Base-by-base conservation (phyloP, 2,113 vertebrate genomes). In the Scalopus aquaticus region DNA sequence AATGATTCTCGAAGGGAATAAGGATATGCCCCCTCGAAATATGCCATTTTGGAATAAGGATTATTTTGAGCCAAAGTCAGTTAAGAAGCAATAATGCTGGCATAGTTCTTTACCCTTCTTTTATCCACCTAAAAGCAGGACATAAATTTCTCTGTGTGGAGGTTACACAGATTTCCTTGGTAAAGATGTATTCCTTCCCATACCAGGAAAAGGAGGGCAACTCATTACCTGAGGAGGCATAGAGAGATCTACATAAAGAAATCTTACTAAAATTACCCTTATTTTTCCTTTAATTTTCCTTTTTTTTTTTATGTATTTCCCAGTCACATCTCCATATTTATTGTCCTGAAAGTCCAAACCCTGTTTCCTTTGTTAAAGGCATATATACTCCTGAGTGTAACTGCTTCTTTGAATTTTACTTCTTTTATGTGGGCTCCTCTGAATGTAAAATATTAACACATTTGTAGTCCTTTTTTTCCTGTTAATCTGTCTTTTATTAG, bases 1-100 rank as follows among this genome's bases (percentile, higher is more conserved):
- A 64, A 51, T 19, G 37, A 22, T 62, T 94, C 64, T 51, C 77
- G 12, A 60, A 90, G 70, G 20, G 51, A 6, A 62, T 78, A 72
- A 93, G 69, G 32, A 74, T 74, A 49, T 77, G 70, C 9, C 35
- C 42, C 44, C 44, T 7, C 28, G 10, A 49, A 60, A 62, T 49
- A 77, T 24, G 30, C 65, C 56, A n/a, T 56, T 91, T 80, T 91
- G 93, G 65, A 72, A 80, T 73, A 72, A 79, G 35, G 42, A 64
- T 78, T 64, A 73, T 72, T 65, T 90, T 91, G 56, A 73, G 88
- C 46, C 85, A 32, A 91, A 86, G 76, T 42, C 44, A 79, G 16
- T 19, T 64, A 44, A 85, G 72, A 86, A 91, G 42, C 12, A 85
- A 64, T 37, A 79, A 54, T 65, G 30, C 24, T 79, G 44, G 11